A percentile compares a stretch with the other conserved stretches of the same genome.
Conservation (phyloP, 1,140 invertebrate species). For the Drosophila miranda region DNA sequence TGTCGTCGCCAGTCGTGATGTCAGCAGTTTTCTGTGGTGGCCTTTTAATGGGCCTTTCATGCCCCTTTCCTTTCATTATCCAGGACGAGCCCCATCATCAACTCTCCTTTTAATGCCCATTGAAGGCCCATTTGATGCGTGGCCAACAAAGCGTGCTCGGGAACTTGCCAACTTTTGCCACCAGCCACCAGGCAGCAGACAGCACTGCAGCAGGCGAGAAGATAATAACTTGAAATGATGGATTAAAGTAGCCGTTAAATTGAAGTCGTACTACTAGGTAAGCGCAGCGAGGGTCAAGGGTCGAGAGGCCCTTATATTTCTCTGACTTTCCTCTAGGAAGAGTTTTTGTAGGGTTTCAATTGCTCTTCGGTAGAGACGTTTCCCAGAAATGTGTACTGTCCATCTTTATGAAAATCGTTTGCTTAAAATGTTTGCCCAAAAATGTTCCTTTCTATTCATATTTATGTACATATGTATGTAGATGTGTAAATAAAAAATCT, state of each 20-base stretch:
- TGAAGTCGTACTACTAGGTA: slow-evolving; percentile 26
- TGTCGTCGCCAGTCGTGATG: slow-evolving; percentile 54
- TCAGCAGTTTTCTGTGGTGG: slow-evolving; percentile 76
- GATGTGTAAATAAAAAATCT: too few species aligned
- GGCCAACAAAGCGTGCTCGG: slow-evolving; percentile 62
- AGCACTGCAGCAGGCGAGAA: slow-evolving; percentile 35
- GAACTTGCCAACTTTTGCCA: slow-evolving; percentile 42
- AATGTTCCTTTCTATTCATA: too few species aligned
- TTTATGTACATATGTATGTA: too few species aligned
- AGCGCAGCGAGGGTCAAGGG: slow-evolving; percentile 4
- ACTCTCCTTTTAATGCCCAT: slow-evolving; percentile 61
- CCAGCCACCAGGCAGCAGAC: too few species aligned
- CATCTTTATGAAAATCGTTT: too few species aligned
- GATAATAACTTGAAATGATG: slow-evolving; percentile 76
- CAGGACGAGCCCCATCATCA: slow-evolving; percentile 16
- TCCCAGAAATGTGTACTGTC: too few species aligned
- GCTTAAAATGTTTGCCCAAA: too few species aligned
- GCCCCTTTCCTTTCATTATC: background rate
- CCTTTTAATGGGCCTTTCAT: slow-evolving; percentile 62
- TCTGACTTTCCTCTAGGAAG: too few species aligned
- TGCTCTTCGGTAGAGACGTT: too few species aligned
- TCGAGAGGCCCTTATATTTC: too few species aligned
- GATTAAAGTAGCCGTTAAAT: slow-evolving; percentile 68
- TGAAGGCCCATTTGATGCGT: slow-evolving; percentile 75
- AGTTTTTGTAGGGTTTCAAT: too few species aligned